Evolutionary conservation across 2,113 vertebrate species (phyloP).

Genomic region (Anas platyrhynchos): DNA sequence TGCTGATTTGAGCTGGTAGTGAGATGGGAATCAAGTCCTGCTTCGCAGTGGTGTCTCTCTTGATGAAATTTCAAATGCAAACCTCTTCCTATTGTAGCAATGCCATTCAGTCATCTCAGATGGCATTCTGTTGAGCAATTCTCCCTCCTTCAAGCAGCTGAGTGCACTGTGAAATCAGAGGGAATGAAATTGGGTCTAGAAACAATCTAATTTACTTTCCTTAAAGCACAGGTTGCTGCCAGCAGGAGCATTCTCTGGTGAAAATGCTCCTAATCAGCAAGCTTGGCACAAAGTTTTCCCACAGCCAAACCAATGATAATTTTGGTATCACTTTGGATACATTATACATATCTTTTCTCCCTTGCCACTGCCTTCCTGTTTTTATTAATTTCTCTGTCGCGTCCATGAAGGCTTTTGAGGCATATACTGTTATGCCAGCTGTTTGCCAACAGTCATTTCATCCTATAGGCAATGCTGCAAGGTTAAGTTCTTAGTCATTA

Average conservation of each 20-base stretch:
- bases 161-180: background rate
- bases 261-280: background rate
- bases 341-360: background rate
- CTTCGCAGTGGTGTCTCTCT: accelerated
- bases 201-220: background rate
- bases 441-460: background rate
- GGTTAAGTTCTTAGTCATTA: background rate
- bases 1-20: background rate
- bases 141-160: background rate
- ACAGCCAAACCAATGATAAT: background rate
- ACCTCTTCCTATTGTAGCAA: background rate
- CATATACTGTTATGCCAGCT: accelerated
- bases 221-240: background rate
- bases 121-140: background rate
- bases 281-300: background rate
- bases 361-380: background rate
- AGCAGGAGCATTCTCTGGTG: background rate
- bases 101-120: background rate
- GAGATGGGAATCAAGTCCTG: background rate
- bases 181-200: background rate
- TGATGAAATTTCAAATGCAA: background rate
- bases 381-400: background rate
- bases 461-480: accelerated
- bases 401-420: background rate
- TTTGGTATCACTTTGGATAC: background rate